Evolutionary conservation across 1,140 invertebrate species (phyloP).

Genomic region (Pemphigus obesinymphae): DNA sequence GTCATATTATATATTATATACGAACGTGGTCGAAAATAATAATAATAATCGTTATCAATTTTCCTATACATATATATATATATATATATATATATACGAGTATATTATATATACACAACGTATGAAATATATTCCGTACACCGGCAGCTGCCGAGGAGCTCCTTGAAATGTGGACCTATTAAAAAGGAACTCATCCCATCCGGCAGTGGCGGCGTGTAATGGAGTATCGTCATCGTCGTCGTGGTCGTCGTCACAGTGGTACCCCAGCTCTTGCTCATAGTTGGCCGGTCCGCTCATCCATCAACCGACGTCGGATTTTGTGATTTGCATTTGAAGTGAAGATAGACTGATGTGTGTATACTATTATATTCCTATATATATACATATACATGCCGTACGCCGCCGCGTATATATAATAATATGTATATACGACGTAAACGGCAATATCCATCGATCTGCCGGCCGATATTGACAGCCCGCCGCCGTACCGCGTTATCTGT

Average conservation of each 20-base stretch:
- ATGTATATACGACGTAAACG: neutral
- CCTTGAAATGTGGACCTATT: conserved; percentile 35
- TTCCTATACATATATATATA: neutral
- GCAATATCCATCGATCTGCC: conserved; percentile 26
- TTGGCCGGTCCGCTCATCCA: neutral
- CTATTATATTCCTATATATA: neutral
- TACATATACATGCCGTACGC: neutral
- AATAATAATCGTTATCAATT: neutral
- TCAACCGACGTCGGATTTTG: conserved; percentile 5
- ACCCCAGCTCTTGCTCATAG: neutral
- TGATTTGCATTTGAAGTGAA: conserved; percentile 40
- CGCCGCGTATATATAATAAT: too few species aligned
- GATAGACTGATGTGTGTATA: conserved; percentile 14
- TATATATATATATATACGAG: too few species aligned
- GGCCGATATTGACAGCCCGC: conserved; percentile 27
- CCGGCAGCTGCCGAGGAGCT: neutral
- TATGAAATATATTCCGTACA: too few species aligned
- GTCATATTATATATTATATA: neutral
- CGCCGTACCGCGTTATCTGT: neutral
- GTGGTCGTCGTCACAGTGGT: too few species aligned
- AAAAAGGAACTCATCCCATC: neutral
- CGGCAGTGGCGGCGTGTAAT: neutral
- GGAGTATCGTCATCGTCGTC: neutral
- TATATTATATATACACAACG: neutral
- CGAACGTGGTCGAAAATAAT: neutral